Evolutionary conservation across 2,113 vertebrate species (phyloP).

Genomic region (Macheiramphus alcinus): DNA sequence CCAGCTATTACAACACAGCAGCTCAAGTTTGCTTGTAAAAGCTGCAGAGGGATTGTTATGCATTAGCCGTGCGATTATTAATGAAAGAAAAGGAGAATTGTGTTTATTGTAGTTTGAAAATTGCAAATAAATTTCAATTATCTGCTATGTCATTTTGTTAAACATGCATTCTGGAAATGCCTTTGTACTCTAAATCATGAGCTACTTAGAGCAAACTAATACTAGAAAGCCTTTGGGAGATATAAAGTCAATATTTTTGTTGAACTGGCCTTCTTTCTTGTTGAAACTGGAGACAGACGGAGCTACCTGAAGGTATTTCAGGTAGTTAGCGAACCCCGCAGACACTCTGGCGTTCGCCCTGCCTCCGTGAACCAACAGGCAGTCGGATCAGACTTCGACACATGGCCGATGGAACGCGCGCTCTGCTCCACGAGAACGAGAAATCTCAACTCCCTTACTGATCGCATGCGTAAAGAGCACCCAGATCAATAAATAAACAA

Average conservation of each 20-base stretch:
- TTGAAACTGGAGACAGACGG: constrained; percentile 45
- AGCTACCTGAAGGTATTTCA: constrained; percentile 41
- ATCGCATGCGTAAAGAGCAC: not conserved
- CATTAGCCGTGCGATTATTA: constrained; percentile 86
- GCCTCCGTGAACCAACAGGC: not conserved
- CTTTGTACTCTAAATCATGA: constrained; percentile 82
- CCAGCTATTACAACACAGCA: constrained; percentile 89
- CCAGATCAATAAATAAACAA: not conserved
- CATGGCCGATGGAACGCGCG: not conserved
- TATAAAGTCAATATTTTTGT: constrained; percentile 71
- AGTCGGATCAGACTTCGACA: not conserved
- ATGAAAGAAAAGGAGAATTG: constrained; percentile 89
- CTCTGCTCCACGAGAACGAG: not conserved
- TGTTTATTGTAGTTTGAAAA: constrained; percentile 93
- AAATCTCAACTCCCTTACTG: not conserved
- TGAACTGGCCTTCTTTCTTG: constrained; percentile 37
- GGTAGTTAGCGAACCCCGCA: not conserved
- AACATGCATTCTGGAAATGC: constrained; percentile 80
- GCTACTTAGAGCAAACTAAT: constrained; percentile 78
- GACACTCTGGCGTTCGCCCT: not conserved
- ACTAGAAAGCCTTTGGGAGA: constrained; percentile 71
- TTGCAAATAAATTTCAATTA: constrained; percentile 98
- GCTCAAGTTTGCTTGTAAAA: constrained; percentile 90
- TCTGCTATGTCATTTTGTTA: constrained; percentile 88
- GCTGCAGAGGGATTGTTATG: constrained; percentile 86